Percentiles rank a stretch among this genome's conserved stretches.
These are phyloP conservation scores for Pocillopora damicornis DNA, from an alignment of 64 coral and sea anemone species.

Conservation along the genomic window DNA sequence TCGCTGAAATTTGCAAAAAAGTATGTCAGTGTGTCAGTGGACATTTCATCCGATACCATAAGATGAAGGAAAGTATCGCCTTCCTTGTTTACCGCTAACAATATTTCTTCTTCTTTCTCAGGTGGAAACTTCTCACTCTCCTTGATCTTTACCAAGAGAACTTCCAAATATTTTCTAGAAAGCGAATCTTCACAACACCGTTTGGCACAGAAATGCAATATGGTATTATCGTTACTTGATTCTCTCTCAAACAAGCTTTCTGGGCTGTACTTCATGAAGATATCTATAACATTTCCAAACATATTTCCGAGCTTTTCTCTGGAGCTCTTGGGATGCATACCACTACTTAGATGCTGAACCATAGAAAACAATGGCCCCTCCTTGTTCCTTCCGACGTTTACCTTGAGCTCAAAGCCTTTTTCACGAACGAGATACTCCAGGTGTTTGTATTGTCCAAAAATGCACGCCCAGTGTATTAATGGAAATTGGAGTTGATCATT, in stretches of 20 bases:
- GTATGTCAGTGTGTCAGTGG: not conserved
- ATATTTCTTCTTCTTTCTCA: not conserved
- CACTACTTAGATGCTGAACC: not conserved
- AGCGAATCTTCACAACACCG: not conserved
- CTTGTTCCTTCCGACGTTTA: not conserved
- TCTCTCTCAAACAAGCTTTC: conserved; percentile 29
- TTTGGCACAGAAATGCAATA: conserved; percentile 20
- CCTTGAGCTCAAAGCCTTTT: conserved; percentile 1
- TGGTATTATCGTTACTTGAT: not conserved
- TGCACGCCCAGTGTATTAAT: conserved; percentile 33
- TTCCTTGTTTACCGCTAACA: not conserved
- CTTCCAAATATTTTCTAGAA: conserved; percentile 13
- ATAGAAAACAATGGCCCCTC: conserved; percentile 7
- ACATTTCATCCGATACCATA: conserved; percentile 22
- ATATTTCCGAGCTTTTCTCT: not conserved
- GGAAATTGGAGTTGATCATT: not conserved
- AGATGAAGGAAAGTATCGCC: conserved; percentile 38
- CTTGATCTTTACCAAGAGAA: conserved; percentile 18
- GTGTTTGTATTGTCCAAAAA: conserved; percentile 18
- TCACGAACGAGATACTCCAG: conserved; percentile 17
- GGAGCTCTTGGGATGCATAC: not conserved
- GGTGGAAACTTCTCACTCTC: not conserved
- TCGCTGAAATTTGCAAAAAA: not conserved
- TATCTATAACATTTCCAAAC: conserved; percentile 11
- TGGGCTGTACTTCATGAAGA: conserved; percentile 9